Evolutionary conservation across 92 coral and sea anemone species (phyloP).

Genomic region (Palythoa caribaeorum): DNA sequence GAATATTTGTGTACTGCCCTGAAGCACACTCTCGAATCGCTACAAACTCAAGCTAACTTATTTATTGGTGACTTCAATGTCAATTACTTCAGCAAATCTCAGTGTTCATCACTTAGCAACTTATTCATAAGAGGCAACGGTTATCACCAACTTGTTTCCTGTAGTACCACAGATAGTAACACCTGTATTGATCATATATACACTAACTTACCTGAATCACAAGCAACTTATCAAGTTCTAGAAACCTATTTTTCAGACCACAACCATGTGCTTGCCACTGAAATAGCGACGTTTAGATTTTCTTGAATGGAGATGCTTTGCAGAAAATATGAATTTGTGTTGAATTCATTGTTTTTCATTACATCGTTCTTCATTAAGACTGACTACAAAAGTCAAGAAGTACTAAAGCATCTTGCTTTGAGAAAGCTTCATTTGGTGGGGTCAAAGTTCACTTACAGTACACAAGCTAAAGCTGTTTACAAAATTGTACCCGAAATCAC

Average conservation of each 20-base stretch:
- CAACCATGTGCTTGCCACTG: slow-evolving; percentile 28
- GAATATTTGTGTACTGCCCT: neutral
- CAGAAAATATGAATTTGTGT: too few species aligned
- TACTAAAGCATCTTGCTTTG: too few species aligned
- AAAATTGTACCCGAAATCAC: too few species aligned
- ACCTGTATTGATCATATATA: slow-evolving; percentile 61
- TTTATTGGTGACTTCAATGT: neutral
- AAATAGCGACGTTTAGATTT: too few species aligned
- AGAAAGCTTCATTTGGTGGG: too few species aligned
- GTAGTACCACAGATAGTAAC: slow-evolving; percentile 62
- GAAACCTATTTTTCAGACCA: slow-evolving; percentile 42
- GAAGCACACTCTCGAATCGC: neutral
- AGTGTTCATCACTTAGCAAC: slow-evolving; percentile 61
- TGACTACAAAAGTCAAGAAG: too few species aligned
- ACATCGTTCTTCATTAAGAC: too few species aligned
- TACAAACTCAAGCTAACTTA: neutral
- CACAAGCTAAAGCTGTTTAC: too few species aligned
- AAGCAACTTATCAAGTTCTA: slow-evolving; percentile 67
- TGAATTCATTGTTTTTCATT: too few species aligned
- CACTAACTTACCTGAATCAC: slow-evolving; percentile 71
- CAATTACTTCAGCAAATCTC: neutral
- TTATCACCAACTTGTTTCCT: slow-evolving; percentile 70
- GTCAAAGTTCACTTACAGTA: too few species aligned
- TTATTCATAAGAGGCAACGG: slow-evolving; percentile 75
- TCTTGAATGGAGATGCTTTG: too few species aligned